phyloP scores from a whole-genome alignment of 2,888 invertebrate genomes.

The Hedya salicella region DNA sequence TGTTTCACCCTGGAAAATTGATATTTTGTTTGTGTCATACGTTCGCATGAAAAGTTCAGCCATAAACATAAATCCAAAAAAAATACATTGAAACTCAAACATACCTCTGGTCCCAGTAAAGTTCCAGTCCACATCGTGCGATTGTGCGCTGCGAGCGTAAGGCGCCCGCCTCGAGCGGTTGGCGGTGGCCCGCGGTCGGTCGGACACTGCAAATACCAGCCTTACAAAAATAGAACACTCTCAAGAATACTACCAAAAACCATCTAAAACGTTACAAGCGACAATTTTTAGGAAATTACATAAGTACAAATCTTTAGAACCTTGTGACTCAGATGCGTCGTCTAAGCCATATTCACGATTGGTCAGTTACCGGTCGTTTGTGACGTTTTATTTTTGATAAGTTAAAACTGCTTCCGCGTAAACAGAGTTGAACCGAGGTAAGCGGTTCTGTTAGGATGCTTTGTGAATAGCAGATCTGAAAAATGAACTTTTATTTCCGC shows the following conservation, averaged over 20 bases:
- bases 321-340: neutral
- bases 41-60: neutral
- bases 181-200: constrained; percentile 58
- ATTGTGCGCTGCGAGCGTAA: constrained; percentile 70
- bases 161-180: constrained; percentile 78
- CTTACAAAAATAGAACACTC: constrained; percentile 35
- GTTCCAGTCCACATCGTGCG: constrained; percentile 79
- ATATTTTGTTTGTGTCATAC: neutral
- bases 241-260: constrained; percentile 20
- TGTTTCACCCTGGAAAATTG: too few species aligned
- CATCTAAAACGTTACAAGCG: neutral
- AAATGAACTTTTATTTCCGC: constrained; percentile 26
- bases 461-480: constrained; percentile 41
- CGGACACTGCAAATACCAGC: constrained; percentile 64
- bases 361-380: neutral
- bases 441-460: constrained; percentile 35
- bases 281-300: neutral
- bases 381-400: constrained; percentile 3
- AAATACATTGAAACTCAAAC: constrained; percentile 27
- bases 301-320: neutral
- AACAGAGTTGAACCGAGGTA: constrained; percentile 31
- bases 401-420: constrained; percentile 26
- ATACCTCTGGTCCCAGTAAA: constrained; percentile 79
- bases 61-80: neutral
- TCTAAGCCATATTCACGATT: neutral